Conservation (phyloP, 2,888 invertebrate species). For the Phymatocera aterrima region DNA sequence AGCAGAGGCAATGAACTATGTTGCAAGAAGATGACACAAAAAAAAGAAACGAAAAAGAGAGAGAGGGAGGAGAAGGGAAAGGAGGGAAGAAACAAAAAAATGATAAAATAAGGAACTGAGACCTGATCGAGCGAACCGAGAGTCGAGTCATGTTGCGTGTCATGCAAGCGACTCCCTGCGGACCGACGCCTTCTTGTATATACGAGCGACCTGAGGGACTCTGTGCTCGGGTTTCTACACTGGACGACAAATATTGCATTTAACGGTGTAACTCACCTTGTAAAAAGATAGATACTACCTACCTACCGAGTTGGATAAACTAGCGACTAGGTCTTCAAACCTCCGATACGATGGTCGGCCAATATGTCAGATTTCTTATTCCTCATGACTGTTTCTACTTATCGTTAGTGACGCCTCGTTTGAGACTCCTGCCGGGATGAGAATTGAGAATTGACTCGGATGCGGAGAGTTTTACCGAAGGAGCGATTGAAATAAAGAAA, state of each 20-base stretch:
- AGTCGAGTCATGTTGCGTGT: slow-evolving; percentile 42
- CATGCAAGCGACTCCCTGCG: slow-evolving; percentile 42
- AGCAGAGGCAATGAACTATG: slow-evolving; percentile 27
- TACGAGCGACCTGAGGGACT: slow-evolving; percentile 27
- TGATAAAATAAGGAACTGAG: background rate
- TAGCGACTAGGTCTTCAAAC: background rate
- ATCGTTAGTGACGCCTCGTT: background rate
- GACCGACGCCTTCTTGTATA: slow-evolving; percentile 34
- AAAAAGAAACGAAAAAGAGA: background rate
- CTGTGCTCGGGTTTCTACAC: slow-evolving; percentile 30
- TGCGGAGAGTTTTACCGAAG: no score
- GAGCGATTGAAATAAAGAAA: background rate
- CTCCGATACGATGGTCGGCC: no score
- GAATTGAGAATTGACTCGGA: background rate
- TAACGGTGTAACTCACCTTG: slow-evolving; percentile 38
- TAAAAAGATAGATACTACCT: slow-evolving; percentile 15
- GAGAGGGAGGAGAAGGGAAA: background rate
- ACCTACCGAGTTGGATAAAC: slow-evolving; percentile 18
- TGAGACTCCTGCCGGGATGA: background rate
- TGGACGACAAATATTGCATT: slow-evolving; percentile 39
- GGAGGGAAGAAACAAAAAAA: background rate
- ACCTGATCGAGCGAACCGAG: slow-evolving; percentile 37
- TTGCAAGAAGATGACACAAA: slow-evolving; percentile 11
- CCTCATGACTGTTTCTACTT: background rate
- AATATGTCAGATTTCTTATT: slow-evolving; percentile 17